Base-by-base conservation (phyloP, 2,113 vertebrate genomes). In the Cnemophilus loriae region DNA sequence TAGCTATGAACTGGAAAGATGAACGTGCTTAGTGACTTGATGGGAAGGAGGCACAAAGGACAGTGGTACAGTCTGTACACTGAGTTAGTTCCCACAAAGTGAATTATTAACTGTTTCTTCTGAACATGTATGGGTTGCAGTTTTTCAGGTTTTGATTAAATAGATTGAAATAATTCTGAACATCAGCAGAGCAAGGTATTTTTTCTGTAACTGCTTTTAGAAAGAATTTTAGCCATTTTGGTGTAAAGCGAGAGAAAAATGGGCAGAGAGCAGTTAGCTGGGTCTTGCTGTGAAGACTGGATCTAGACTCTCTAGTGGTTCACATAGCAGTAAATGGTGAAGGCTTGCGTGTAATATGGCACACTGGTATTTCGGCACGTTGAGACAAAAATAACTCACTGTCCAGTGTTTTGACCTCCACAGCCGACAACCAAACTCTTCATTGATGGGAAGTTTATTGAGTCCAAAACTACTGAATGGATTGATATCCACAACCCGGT, bases 391-490 rank as follows among this genome's bases (percentile, higher is more conserved):
- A 46, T 44, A 81, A 46, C 37, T 68, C 68, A 91, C 42, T 87
- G 80, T 86, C 30, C 84, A 23, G 19, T 61, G 61, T 92, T 91
- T 95, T 89, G 33, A 93, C 77, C 92, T 67, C 82, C 93, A 50
- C 95, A 99, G 99, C 98, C 99, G 91, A 98, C 98, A 92, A 99
- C 99, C 64, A 99, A 99, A 96, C 98, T 99, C 93, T 99, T 99
- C 96, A 99, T 99, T 75, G 98, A 99, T 98, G 99, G 99, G 46
- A 99, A 99, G 95, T 99, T 99, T 96, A 95, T 99, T 49, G 99
- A 99, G 85, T 99, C 99, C 95, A 99, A 98, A 98, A 99, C 97
- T 47, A 98, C 99, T 49, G 99, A 99, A 97, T 99, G 99, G 99
- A 98, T 99, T 28, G 98, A 99, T 96, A 98, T 99, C 95, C 98